Evolutionary conservation across 2,797 vertebrate species (phyloP), one percentile per base, ranked within the genome.

Genomic region (Enteromius anoplus): DNA sequence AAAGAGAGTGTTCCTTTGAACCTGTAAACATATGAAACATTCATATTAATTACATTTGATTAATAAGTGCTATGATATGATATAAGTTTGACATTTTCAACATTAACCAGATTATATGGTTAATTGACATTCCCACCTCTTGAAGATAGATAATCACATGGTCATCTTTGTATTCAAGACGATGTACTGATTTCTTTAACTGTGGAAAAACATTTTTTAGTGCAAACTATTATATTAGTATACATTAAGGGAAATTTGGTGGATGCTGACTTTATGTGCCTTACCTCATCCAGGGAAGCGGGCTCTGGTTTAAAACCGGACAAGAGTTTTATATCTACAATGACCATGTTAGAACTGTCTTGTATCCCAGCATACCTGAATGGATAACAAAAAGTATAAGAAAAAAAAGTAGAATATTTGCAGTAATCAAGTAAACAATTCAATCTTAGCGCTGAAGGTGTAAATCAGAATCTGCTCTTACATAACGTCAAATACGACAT

Each of bases 261-360:
- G 37, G 19, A 69, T 2, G n/a, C 40, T 70, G 12, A 10, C 4
- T 60, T 64, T 15, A 14, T 21, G 11, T 4, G 14, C 86, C 89
- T 89, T 10, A 94, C 93, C 3, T 0, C 45, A 3, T 64, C 64
- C 80, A 93, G 51, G 80, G 91, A 92, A 1, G 70, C 37, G 29
- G 79, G 55, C 2, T 89, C 68, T 29, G 88, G 85, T 2, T 45
- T 19, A 69, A 92, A 94, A 45, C 94, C 94, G 73, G 93, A 94
- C 1, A 93, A 89, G n/a, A 93, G 60, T 75, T 90, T 91, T 69
- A 94, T 85, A 65, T 93, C 91, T 83, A 94, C 62, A 51, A 94
- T 89, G 77, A 92, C 89, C 93, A 94, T 94, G 88, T 94, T 94
- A 19, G 91, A 90, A 1, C 0, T 65, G 0, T 0, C 1, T 40